phyloP scores from a whole-genome alignment of 2,113 vertebrate genomes.

The Eulemur macaco region DNA sequence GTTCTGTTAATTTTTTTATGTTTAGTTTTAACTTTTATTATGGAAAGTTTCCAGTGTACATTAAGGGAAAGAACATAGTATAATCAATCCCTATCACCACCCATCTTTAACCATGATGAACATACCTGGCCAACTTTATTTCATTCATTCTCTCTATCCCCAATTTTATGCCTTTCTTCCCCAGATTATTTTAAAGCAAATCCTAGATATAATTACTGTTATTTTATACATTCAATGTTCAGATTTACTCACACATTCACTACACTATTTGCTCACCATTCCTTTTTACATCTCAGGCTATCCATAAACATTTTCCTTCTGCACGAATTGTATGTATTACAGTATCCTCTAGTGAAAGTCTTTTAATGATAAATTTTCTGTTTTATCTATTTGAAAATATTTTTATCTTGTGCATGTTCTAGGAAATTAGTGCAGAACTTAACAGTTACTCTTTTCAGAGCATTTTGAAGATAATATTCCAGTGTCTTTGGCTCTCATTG shows the following conservation, averaged over 20 bases:
- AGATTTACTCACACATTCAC: background rate
- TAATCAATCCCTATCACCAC: background rate
- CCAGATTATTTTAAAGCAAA: background rate
- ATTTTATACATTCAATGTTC: background rate
- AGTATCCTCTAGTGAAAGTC: background rate
- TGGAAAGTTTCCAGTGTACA: background rate
- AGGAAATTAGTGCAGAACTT: background rate
- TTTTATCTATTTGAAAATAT: conserved; percentile 21
- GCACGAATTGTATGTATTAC: background rate
- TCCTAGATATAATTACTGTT: background rate
- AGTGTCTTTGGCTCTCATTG: background rate
- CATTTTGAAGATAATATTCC: background rate
- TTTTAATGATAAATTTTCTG: background rate
- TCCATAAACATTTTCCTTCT: background rate
- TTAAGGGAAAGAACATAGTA: background rate
- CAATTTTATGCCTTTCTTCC: background rate
- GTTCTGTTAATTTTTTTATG: background rate
- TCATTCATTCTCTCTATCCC: background rate
- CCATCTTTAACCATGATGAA: background rate
- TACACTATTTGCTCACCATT: background rate
- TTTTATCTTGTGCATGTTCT: background rate
- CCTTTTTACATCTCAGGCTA: background rate
- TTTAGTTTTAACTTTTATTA: conserved; percentile 15
- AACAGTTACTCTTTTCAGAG: background rate
- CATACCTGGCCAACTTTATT: background rate